phyloP scores from a whole-genome alignment of 2,113 vertebrate species.

The Vidua chalybeata region DNA sequence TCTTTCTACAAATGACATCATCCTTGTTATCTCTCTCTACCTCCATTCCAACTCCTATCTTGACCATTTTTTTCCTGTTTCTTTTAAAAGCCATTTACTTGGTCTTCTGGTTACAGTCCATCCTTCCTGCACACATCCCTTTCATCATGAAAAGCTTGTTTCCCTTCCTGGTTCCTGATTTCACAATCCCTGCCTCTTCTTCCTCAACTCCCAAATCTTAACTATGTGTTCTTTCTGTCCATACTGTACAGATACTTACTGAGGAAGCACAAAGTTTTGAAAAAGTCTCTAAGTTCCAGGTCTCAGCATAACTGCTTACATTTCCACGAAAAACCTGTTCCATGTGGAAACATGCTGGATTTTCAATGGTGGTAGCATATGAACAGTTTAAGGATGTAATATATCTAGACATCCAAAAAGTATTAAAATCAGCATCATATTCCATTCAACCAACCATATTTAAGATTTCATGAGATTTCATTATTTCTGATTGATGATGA shows the following conservation, averaged over 20 bases:
- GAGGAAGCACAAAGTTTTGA: background rate
- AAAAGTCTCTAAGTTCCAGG: background rate
- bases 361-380: background rate
- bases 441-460: background rate
- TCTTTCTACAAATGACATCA: accelerated
- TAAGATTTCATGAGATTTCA: background rate
- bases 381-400: background rate
- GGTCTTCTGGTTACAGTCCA: background rate
- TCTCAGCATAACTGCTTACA: background rate
- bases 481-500: background rate
- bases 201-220: background rate
- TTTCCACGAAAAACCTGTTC: background rate
- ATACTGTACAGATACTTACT: background rate
- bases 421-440: background rate
- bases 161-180: background rate
- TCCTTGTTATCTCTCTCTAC: background rate
- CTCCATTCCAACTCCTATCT: background rate
- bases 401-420: background rate
- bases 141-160: background rate
- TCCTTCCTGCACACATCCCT: background rate
- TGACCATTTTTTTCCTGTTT: background rate
- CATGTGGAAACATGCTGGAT: background rate
- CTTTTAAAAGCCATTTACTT: background rate
- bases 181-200: background rate
- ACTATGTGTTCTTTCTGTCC: background rate